phyloP scores from a whole-genome alignment of 1,140 invertebrate species.

The Zaprionus capensis region DNA sequence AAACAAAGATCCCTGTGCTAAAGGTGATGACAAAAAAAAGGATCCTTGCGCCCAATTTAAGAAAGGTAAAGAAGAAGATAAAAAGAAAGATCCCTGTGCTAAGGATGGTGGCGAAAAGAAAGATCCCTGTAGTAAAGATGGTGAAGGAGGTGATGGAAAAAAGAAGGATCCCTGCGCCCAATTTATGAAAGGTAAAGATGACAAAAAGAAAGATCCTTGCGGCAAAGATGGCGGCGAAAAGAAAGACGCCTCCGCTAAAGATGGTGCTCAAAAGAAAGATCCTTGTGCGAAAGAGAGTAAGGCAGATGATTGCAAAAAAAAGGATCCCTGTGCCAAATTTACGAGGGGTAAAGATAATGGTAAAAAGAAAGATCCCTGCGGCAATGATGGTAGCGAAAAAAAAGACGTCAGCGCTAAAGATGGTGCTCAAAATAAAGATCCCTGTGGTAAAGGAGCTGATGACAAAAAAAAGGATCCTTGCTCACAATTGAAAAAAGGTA shows the following conservation, averaged over 20 bases:
- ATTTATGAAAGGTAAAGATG: neutral
- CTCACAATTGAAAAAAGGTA: neutral
- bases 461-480: conserved; percentile 29
- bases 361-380: conserved; percentile 26
- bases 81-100: neutral
- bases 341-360: conserved; percentile 5
- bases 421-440: neutral
- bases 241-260: conserved; percentile 41
- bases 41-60: neutral
- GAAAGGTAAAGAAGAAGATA: too few species aligned
- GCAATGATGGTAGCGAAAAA: conserved; percentile 43
- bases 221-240: conserved; percentile 31
- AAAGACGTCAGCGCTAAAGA: conserved; percentile 43
- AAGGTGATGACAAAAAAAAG: too few species aligned
- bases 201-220: conserved; percentile 45
- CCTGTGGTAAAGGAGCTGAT: conserved; percentile 20
- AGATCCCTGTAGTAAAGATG: conserved; percentile 37
- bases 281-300: conserved; percentile 5
- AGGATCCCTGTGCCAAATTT: conserved; percentile 40
- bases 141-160: too few species aligned
- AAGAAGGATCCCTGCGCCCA: too few species aligned
- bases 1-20: neutral
- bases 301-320: neutral
- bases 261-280: conserved; percentile 16
- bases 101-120: conserved; percentile 10